Percentiles rank a stretch among this genome's conserved stretches.
These are phyloP conservation scores for Bombus turneri DNA, from an alignment of 1,140 invertebrate genomes.

Conservation along the genomic window DNA sequence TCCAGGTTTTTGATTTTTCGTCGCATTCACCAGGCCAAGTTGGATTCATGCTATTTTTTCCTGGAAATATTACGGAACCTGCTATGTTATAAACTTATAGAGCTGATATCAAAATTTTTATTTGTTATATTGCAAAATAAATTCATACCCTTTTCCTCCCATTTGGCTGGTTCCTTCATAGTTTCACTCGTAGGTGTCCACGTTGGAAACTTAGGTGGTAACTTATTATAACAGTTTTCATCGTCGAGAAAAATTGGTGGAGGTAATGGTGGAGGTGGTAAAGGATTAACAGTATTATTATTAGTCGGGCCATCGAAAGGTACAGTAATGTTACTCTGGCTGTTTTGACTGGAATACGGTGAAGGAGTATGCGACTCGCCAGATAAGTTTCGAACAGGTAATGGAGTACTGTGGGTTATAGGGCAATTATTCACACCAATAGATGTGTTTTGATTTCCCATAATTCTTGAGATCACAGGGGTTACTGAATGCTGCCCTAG, in stretches of 20 bases:
- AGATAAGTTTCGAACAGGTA: constrained; percentile 72
- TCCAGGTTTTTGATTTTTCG: constrained; percentile 76
- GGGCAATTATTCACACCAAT: constrained; percentile 71
- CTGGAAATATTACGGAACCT: constrained; percentile 62
- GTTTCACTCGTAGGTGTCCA: constrained; percentile 79
- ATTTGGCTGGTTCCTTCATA: constrained; percentile 73
- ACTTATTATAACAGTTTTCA: constrained; percentile 81
- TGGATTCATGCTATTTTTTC: constrained; percentile 76
- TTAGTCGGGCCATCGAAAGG: constrained; percentile 66
- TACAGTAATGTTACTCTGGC: constrained; percentile 73
- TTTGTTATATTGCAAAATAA: constrained; percentile 14
- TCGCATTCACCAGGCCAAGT: constrained; percentile 74
- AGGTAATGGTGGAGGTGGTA: constrained; percentile 85
- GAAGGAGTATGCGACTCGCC: constrained; percentile 74
- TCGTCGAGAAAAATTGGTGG: constrained; percentile 83
- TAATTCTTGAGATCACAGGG: constrained; percentile 70
- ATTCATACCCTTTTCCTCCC: constrained; percentile 77
- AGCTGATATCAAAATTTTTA: background rate
- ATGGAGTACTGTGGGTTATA: constrained; percentile 76
- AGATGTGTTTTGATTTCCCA: constrained; percentile 51
- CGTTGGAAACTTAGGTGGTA: constrained; percentile 82
- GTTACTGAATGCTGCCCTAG: constrained; percentile 68
- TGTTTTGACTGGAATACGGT: constrained; percentile 79
- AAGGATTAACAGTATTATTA: constrained; percentile 74
- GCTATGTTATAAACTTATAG: constrained; percentile 36